Base-by-base conservation (phyloP, 2,797 vertebrate genomes). In the Knipowitschia caucasica region DNA sequence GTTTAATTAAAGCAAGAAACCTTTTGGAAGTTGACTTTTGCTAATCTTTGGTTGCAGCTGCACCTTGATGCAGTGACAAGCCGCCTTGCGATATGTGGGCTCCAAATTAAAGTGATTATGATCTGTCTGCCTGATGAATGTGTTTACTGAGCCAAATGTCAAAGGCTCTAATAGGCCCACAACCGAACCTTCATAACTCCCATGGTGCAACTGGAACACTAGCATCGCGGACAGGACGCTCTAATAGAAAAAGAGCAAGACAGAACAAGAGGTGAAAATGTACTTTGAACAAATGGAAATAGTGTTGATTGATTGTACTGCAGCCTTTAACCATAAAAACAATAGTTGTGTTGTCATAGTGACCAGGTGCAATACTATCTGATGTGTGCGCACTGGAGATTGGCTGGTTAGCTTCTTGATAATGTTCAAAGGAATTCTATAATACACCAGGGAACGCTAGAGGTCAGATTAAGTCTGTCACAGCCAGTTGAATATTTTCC, bases 41-140 rank as follows among this genome's bases (percentile, higher is more conserved):
- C 52, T 51, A 55, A 68, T 36, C 59, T 60, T 53, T 70, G 57
- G 61, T 18, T 66, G 60, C 62, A 73, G 62, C 71, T 69, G 69
- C 60, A 58, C 44, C 64, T 51, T 62, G 67, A 66, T 51, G 67
- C 69, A 71, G 50, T 70, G 58, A 67, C 74, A 78, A 71, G 73
- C 64, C 30, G 65, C 66, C 54, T 65, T 62, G 56, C 33, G 26
- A 80, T 47, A 52, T 75, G 83, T 72, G 61, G 69, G 34, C 78
- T 71, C 46, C 59, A 77, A 85, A 88, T 90, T 82, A 88, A 83
- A 82, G 75, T 78, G 81, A 85, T 88, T 88, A 89, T 89, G 82
- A 88, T 89, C 83, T 81, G 84, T 88, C 85, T 73, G 52, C 80
- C 53, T 90, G 86, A 89, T 87, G 77, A 91, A 90, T 89, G 83